Evolutionary conservation across 1,140 invertebrate genomes (phyloP), one percentile per base, ranked within the genome.

Genomic region (Trachymyrmex cornetzi): DNA sequence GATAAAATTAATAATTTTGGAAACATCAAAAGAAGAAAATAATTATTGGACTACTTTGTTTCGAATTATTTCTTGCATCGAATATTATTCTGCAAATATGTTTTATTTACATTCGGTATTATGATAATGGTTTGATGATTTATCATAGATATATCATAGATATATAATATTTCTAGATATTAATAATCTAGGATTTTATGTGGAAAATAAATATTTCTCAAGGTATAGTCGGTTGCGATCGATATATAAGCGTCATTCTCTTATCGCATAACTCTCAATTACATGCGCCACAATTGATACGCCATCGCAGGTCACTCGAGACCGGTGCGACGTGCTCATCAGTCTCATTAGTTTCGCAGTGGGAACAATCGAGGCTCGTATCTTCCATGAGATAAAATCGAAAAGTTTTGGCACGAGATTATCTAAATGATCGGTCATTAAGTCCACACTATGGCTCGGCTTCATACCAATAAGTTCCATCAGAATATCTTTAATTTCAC

Each of bases 221-320:
- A 50, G 22, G 1, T 57, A 57, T 12, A 50, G 11, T 1, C 14
- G n/a, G 1, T 24, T 6, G 1, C 19, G 7, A 59, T 74, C 80
- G 55, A 84, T 75, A 84, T 63, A 74, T 63, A 63, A 48, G 27
- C 24, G 27, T 82, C 38, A 3, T 75, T 3, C 16, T 48, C 38
- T 59, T 74, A 61, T 82, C 80, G 6, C n/a, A 16, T 44, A 63
- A 50, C 38, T 57, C 50, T 34, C 69, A 84, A 84, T 84, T 84
- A 84, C 27, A 63, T 63, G 30, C 34, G 44, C n/a, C 22, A 22
- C 57, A 61, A 82, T 84, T 22, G 57, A 61, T 63, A 61, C 34
- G 19, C 67, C 80, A 27, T 61, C 53, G 11, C 12, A 9, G 14
- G 80, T 74, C 38, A 82, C 53, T 84, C 12, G 69, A 61, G 2